These are phyloP conservation scores for Apteryx mantelli DNA, from an alignment of 2,113 vertebrate genomes.

Conservation along the genomic window DNA sequence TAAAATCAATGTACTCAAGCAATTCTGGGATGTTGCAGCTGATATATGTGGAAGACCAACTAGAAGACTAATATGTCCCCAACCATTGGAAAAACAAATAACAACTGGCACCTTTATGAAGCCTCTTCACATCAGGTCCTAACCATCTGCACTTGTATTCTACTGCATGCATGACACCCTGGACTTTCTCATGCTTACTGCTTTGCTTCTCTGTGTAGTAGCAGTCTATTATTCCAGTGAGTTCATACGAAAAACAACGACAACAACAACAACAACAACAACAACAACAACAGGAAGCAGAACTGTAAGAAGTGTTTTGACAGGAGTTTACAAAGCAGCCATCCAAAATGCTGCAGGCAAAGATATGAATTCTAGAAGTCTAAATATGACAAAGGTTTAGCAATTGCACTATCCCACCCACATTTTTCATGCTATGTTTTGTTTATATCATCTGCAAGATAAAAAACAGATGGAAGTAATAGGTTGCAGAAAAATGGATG, in stretches of 20 bases:
- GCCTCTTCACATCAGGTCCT: not conserved
- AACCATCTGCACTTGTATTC: accelerated
- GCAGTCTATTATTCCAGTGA: not conserved
- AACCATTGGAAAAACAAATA: accelerated
- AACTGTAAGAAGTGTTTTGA: not conserved
- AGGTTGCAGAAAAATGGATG: not conserved
- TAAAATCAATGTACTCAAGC: not conserved
- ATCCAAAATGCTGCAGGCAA: not conserved
- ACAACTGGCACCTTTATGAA: not conserved
- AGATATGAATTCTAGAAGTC: not conserved
- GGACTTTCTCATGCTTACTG: not conserved
- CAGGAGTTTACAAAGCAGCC: not conserved
- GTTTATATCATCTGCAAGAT: not conserved
- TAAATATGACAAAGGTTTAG: not conserved
- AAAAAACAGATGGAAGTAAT: not conserved
- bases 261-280: not conserved
- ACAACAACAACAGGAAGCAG: not conserved
- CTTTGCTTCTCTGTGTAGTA: not conserved
- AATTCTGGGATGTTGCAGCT: not conserved
- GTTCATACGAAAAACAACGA: not conserved
- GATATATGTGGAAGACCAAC: not conserved
- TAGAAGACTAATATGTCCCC: not conserved
- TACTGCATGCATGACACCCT: not conserved
- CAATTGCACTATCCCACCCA: not conserved
- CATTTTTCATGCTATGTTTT: not conserved